A percentile compares a stretch with the other conserved stretches of the same genome.
phyloP scores from a whole-genome alignment of 2,888 invertebrate species.

The Drosophila imparisetae region DNA sequence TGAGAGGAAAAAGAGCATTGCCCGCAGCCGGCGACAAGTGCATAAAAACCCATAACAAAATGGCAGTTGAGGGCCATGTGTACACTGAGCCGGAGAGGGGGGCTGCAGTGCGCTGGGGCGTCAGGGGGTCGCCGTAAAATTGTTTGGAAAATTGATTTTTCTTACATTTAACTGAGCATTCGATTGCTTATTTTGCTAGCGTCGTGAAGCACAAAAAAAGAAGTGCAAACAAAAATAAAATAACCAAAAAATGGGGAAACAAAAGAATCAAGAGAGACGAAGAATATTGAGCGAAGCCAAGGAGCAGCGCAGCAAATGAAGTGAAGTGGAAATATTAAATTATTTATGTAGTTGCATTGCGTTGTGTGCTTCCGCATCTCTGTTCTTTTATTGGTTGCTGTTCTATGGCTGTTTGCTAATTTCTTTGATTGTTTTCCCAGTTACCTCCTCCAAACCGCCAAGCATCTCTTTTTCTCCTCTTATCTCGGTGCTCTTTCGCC shows the following conservation, averaged over 20 bases:
- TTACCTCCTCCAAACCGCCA: neutral
- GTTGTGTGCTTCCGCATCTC: constrained; percentile 63
- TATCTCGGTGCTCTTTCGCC: constrained; percentile 31
- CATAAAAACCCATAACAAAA: constrained; percentile 72
- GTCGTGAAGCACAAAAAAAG: constrained; percentile 33
- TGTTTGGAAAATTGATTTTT: constrained; percentile 82
- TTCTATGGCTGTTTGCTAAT: constrained; percentile 76
- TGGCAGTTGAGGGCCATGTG: constrained; percentile 26
- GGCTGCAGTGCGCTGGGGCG: neutral
- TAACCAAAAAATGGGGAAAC: constrained; percentile 18
- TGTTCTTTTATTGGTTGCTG: constrained; percentile 49
- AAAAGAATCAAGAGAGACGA: constrained; percentile 5
- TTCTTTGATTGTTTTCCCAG: constrained; percentile 79
- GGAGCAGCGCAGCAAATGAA: constrained; percentile 51
- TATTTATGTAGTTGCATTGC: constrained; percentile 81
- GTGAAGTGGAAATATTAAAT: constrained; percentile 82
- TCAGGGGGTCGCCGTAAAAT: constrained; percentile 69
- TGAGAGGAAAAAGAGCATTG: constrained; percentile 61
- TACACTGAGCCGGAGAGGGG: neutral
- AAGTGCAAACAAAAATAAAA: constrained; percentile 34
- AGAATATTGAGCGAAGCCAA: constrained; percentile 30
- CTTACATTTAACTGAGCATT: constrained; percentile 81
- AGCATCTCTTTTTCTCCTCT: neutral
- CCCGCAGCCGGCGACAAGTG: constrained; percentile 81
- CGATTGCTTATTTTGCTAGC: constrained; percentile 78